These are phyloP conservation scores for Chondrilla cf. caribensis DNA, from an alignment of 37 sponge, comb jelly and placozoan genomes.

Conservation along the genomic window DNA sequence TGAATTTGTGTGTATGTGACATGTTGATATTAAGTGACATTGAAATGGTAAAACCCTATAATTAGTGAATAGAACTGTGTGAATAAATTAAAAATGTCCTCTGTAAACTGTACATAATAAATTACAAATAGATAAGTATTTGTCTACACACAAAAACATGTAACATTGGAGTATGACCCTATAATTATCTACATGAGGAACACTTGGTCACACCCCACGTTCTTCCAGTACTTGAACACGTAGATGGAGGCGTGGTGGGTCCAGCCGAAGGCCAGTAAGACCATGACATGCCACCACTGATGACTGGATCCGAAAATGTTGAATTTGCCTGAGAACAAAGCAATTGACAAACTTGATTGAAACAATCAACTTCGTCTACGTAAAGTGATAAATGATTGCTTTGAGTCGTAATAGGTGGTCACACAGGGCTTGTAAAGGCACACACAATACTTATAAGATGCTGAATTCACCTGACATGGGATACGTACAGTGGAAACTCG, in stretches of 20 bases:
- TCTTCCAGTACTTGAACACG: slow-evolving; percentile 59
- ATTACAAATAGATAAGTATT: not conserved
- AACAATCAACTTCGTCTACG: not conserved
- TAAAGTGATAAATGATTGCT: no score
- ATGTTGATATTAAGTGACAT: no score
- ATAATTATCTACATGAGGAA: slow-evolving; percentile 18
- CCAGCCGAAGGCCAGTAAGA: slow-evolving; percentile 57
- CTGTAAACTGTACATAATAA: no score
- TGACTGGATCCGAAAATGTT: slow-evolving; percentile 86
- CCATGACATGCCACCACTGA: slow-evolving; percentile 88
- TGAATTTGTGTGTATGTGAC: no score
- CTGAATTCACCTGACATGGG: no score
- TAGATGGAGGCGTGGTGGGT: slow-evolving; percentile 59
- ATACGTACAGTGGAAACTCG: no score
- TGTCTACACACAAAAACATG: not conserved
- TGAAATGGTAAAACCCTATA: no score
- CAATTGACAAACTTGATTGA: not conserved
- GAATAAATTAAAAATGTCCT: no score
- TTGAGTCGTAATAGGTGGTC: not conserved
- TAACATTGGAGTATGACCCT: not conserved
- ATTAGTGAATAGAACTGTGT: no score
- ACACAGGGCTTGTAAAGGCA: not conserved
- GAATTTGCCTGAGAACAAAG: slow-evolving; percentile 54
- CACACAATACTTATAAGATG: no score
- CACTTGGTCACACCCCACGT: slow-evolving; percentile 24